Conservation (phyloP, 2,888 invertebrate genomes). For the Capitulum mitella region DNA sequence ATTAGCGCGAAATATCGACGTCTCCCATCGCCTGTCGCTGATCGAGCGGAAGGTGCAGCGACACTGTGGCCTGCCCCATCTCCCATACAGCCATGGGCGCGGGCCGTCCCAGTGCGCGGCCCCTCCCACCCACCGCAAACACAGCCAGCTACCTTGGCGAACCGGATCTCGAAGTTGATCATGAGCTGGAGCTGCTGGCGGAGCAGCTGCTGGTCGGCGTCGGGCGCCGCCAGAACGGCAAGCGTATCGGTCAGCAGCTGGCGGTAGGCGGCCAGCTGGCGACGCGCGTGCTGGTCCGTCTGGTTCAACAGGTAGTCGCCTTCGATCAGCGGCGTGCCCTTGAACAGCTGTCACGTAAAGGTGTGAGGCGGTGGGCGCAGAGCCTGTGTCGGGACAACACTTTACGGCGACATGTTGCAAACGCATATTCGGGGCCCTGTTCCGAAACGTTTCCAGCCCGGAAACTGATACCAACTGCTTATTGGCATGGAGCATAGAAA, state of each 20-base stretch:
- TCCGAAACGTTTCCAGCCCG: neutral
- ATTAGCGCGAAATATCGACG: too few relatives aligned
- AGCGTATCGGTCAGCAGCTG: constrained; percentile 45
- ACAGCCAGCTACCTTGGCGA: constrained; percentile 49
- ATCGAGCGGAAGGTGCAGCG: too few relatives aligned
- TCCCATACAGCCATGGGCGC: too few relatives aligned
- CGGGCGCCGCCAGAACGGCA: constrained; percentile 39
- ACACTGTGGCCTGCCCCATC: too few relatives aligned
- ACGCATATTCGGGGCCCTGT: neutral
- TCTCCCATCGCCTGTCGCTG: too few relatives aligned
- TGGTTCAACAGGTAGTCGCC: constrained; percentile 47
- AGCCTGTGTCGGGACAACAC: too few relatives aligned
- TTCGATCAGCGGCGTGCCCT: constrained; percentile 44
- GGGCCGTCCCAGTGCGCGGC: too few relatives aligned
- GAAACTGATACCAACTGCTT: neutral
- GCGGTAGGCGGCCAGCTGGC: constrained; percentile 45
- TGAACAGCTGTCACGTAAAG: constrained; percentile 50
- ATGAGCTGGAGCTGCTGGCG: constrained; percentile 42
- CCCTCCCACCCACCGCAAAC: too few relatives aligned
- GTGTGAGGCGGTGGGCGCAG: neutral
- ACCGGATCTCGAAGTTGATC: constrained; percentile 46
- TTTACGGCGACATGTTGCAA: neutral
- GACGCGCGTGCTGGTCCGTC: constrained; percentile 42
- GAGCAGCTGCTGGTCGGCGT: constrained; percentile 29
- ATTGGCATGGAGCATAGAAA: neutral